phyloP scores from a whole-genome alignment of 2,113 vertebrate genomes.

The Dascyllus trimaculatus region DNA sequence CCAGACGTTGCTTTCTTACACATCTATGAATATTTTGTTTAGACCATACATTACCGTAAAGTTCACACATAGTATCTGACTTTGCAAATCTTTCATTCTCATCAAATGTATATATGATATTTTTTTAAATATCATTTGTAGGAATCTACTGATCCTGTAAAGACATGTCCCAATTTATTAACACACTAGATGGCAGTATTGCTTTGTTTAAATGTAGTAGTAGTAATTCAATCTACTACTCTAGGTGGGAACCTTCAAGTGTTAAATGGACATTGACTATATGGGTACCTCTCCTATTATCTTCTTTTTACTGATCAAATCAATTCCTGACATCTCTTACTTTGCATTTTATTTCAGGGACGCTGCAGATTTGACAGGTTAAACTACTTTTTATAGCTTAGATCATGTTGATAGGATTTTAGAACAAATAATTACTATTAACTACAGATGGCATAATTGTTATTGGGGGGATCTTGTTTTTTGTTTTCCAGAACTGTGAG shows the following conservation, averaged over 20 bases:
- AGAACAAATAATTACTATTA: not conserved
- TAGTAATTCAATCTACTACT: not conserved
- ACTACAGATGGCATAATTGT: constrained; percentile 8
- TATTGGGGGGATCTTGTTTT: constrained; percentile 11
- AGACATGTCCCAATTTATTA: not conserved
- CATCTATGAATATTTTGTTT: not conserved
- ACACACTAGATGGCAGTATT: constrained; percentile 82
- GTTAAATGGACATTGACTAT: constrained; percentile 2
- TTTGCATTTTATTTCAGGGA: not conserved
- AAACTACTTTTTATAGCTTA: not conserved
- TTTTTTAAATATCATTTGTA: not conserved
- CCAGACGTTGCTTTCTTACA: not conserved
- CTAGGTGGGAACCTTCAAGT: not conserved
- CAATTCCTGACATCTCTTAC: not conserved
- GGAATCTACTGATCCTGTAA: not conserved
- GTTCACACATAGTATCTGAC: not conserved
- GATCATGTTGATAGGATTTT: not conserved
- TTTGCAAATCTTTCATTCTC: not conserved
- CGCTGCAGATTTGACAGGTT: not conserved
- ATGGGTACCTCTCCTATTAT: not conserved
- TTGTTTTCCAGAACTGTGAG: constrained; percentile 23
- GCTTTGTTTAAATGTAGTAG: constrained; percentile 25
- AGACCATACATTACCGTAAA: not conserved
- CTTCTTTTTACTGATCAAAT: constrained; percentile 1
- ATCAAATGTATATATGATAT: not conserved